A percentile compares a stretch with the other conserved stretches of the same genome.
Conservation (phyloP, 2,888 invertebrate genomes). For the Drosophila tanythrix region DNA sequence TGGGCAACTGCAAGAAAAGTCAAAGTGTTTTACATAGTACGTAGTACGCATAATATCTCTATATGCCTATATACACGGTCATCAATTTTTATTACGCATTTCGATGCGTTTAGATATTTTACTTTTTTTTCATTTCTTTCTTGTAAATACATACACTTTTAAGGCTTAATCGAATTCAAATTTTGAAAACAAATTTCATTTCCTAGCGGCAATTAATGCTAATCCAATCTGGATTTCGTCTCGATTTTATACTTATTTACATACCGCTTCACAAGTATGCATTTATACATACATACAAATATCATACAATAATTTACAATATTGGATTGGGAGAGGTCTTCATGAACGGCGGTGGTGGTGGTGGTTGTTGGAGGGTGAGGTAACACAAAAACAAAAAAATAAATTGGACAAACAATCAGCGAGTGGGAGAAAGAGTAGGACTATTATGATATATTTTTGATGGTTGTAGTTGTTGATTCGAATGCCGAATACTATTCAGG, state of each 20-base stretch:
- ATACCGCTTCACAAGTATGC: slow-evolving; percentile 35
- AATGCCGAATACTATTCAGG: slow-evolving; percentile 12
- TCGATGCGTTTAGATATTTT: slow-evolving; percentile 13
- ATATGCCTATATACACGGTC: slow-evolving; percentile 67
- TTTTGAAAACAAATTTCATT: slow-evolving; percentile 41
- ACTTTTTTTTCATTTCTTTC: slow-evolving; percentile 18
- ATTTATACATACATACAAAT: slow-evolving; percentile 32
- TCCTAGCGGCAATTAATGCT: slow-evolving; percentile 37
- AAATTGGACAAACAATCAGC: slow-evolving; percentile 4
- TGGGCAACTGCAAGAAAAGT: slow-evolving; percentile 5
- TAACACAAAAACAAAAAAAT: background rate
- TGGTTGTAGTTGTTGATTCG: background rate
- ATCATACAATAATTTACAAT: slow-evolving; percentile 56
- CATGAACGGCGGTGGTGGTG: background rate
- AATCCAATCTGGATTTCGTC: slow-evolving; percentile 17
- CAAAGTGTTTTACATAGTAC: slow-evolving; percentile 13
- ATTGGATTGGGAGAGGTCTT: slow-evolving; percentile 25
- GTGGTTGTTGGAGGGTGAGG: background rate
- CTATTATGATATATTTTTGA: background rate
- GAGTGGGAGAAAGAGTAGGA: slow-evolving; percentile 16
- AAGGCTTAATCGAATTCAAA: slow-evolving; percentile 51
- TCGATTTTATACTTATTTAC: slow-evolving; percentile 61
- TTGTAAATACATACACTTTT: slow-evolving; percentile 53
- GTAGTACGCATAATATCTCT: slow-evolving; percentile 16
- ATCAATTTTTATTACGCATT: slow-evolving; percentile 60